Conservation (phyloP, 2,888 invertebrate species). For the Zele albiditarsus region DNA sequence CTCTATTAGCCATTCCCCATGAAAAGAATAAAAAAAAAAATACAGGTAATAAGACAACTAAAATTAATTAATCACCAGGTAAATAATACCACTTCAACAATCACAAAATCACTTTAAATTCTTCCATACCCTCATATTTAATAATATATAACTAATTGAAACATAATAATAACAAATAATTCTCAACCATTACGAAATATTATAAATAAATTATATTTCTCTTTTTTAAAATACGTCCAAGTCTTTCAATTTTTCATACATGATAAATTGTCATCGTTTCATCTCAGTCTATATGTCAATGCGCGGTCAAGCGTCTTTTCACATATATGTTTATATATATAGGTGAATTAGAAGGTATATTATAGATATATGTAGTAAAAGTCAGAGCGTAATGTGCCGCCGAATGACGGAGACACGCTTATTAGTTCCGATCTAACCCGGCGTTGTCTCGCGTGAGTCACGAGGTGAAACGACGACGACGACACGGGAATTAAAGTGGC, state of each 20-base stretch:
- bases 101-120: no score
- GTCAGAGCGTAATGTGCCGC: slow-evolving; percentile 21
- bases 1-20: no score
- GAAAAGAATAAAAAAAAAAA: no score
- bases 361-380: slow-evolving; percentile 17
- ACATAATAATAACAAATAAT: no score
- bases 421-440: slow-evolving; percentile 32
- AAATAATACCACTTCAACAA: no score
- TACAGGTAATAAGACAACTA: no score
- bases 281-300: neutral
- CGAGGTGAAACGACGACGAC: slow-evolving; percentile 21
- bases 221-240: no score
- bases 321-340: neutral
- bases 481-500: slow-evolving; percentile 28
- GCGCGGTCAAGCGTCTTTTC: neutral
- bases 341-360: slow-evolving; percentile 14
- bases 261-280: neutral
- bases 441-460: slow-evolving; percentile 26
- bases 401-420: slow-evolving; percentile 35
- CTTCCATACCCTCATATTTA: no score
- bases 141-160: no score
- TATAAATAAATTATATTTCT: no score
- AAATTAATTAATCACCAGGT: no score
- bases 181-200: no score
- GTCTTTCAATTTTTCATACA: neutral